Evolutionary conservation across 2,888 invertebrate species (phyloP).

Genomic region (Thalpophila matura): DNA sequence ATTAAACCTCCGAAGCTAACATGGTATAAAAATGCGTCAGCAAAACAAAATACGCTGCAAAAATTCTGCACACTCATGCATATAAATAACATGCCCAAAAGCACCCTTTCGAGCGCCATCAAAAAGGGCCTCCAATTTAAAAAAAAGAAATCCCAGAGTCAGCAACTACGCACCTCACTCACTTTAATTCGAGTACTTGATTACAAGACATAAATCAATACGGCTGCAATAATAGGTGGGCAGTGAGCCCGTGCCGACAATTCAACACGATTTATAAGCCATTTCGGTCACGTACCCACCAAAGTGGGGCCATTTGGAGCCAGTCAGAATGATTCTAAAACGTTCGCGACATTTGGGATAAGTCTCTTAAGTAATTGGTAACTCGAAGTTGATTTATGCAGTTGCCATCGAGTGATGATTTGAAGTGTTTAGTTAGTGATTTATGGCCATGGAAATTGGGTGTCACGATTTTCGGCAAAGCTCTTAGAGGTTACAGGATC

Average conservation of each 20-base stretch:
- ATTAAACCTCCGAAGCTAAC: constrained; percentile 11
- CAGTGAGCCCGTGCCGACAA: constrained; percentile 70
- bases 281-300: constrained; percentile 84
- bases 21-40: constrained; percentile 49
- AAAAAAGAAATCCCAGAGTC: constrained; percentile 56
- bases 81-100: constrained; percentile 52
- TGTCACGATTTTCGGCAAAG: constrained; percentile 32
- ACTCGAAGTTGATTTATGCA: constrained; percentile 76
- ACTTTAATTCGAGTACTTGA: constrained; percentile 72
- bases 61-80: constrained; percentile 46
- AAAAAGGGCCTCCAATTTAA: constrained; percentile 45
- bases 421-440: constrained; percentile 64
- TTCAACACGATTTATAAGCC: constrained; percentile 82
- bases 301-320: constrained; percentile 83
- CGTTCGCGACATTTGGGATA: constrained; percentile 76
- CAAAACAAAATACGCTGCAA: constrained; percentile 49
- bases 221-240: constrained; percentile 78
- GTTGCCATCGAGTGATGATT: constrained; percentile 64
- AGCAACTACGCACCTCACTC: constrained; percentile 59
- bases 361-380: constrained; percentile 82
- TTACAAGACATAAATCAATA: constrained; percentile 76
- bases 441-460: constrained; percentile 53
- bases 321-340: constrained; percentile 78
- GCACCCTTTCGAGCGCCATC: constrained; percentile 32
- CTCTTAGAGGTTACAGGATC: constrained; percentile 16